Evolutionary conservation across 2,888 invertebrate species (phyloP).

Genomic region (Andricus quercusramuli): DNA sequence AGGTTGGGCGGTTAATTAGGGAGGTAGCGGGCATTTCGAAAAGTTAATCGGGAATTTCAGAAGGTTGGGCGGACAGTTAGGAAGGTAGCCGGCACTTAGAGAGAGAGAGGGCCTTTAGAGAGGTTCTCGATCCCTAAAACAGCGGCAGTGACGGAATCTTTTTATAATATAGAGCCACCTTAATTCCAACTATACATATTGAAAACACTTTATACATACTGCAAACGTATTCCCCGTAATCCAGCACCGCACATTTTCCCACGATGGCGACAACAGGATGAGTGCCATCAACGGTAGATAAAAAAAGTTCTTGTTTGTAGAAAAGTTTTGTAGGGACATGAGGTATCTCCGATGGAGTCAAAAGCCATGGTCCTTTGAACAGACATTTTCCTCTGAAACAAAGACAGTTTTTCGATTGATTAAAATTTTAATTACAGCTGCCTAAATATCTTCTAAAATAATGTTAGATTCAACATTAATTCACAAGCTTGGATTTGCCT

Average conservation of each 20-base stretch:
- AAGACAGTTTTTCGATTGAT: conserved; percentile 9
- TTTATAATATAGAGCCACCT: no score
- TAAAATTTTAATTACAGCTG: neutral
- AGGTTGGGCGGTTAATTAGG: no score
- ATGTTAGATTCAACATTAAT: neutral
- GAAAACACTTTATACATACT: conserved; percentile 81
- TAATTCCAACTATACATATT: neutral
- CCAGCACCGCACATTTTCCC: conserved; percentile 94
- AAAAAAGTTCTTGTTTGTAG: conserved; percentile 95
- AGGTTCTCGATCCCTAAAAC: no score
- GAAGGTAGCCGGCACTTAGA: no score
- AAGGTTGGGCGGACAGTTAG: no score
- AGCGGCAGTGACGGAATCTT: no score
- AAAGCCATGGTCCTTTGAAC: conserved; percentile 96
- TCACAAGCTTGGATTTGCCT: no score
- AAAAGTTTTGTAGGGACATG: conserved; percentile 89
- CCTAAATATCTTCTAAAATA: neutral
- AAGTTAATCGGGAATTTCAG: no score
- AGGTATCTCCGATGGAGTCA: conserved; percentile 92
- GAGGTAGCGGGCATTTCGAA: no score
- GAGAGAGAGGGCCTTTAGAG: no score
- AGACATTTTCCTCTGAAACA: conserved; percentile 89
- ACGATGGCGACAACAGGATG: conserved; percentile 94
- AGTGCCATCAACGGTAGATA: conserved; percentile 94
- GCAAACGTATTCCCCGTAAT: conserved; percentile 93